phyloP scores from a whole-genome alignment of 2,888 invertebrate species.

The Leucophora obtusa region DNA sequence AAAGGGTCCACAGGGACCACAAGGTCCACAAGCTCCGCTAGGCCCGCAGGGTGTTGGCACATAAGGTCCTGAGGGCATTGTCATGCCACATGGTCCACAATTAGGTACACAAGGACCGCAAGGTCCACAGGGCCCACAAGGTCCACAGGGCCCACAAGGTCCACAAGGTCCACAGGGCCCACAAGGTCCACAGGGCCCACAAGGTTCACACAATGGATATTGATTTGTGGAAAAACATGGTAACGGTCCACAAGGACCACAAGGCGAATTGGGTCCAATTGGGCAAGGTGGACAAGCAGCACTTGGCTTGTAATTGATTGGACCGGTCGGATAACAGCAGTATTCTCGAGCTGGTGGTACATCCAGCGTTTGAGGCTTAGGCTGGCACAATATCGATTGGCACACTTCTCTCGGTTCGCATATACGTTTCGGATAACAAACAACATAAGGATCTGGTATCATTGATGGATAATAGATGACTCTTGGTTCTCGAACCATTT shows the following conservation, averaged over 20 bases:
- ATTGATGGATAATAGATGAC: constrained; percentile 75
- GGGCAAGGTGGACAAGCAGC: constrained; percentile 73
- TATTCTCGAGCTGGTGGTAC: constrained; percentile 76
- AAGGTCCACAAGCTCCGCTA: constrained; percentile 67
- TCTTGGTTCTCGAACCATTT: constrained; percentile 75
- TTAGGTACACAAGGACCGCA: constrained; percentile 68
- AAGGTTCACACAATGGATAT: constrained; percentile 70
- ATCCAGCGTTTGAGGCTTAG: constrained; percentile 75
- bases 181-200: constrained; percentile 69
- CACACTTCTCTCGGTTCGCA: constrained; percentile 76
- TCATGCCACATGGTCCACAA: constrained; percentile 69
- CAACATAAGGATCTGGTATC: constrained; percentile 76
- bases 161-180: constrained; percentile 68
- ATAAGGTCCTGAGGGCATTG: constrained; percentile 69
- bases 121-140: constrained; percentile 69
- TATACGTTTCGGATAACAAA: constrained; percentile 74
- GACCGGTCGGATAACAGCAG: constrained; percentile 75
- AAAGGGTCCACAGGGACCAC: constrained; percentile 61
- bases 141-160: constrained; percentile 68
- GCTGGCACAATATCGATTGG: constrained; percentile 75
- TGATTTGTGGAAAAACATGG: constrained; percentile 72
- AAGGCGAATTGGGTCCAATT: constrained; percentile 68
- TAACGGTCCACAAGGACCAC: constrained; percentile 70
- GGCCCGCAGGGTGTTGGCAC: constrained; percentile 68
- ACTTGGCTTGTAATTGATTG: constrained; percentile 72